Evolutionary conservation across 1,140 invertebrate genomes (phyloP), one percentile per base, ranked within the genome.

Genomic region (Sitodiplosis mosellana): DNA sequence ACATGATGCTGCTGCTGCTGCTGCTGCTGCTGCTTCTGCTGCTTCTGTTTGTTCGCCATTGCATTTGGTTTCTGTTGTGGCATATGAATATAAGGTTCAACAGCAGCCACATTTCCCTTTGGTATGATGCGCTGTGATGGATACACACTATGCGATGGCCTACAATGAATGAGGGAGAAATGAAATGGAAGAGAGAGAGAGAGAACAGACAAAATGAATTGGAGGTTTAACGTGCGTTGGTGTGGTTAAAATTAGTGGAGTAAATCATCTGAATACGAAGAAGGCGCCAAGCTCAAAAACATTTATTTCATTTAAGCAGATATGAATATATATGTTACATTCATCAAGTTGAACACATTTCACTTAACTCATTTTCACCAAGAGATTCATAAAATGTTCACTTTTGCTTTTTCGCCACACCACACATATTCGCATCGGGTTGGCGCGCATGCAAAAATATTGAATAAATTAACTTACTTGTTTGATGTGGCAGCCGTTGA

Each of bases 31-130:
- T 38, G 48, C 47, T 33, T 51, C 53, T 7, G 18, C 45, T 21
- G 19, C 15, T 43, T 43, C 14, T 15, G 14, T 18, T 43, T 18
- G 11, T 18, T 12, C 3, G n/a, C n/a, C 10, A 18, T 12, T 18
- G 2, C n/a, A 48, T 19, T 51, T 47, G 38, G 57, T 45, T 54
- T 48, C 17, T 61, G 59, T 18, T 80, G 78, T 8, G 83, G 83
- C 54, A 84, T 80, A 56, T 87, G 83, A 54, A 87, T 87, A 56
- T 88, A 89, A 1, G 88, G 88, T 58, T 91, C 88, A 2, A 92
- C 83, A 7, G 87, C 85, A 1, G 86, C 87, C 45, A 91, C 79
- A 60, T 87, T 87, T 18, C 79, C 78, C 55, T 75, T 59, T 38
- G 69, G 61, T 54, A 69, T 15, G 14, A 49, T 33, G 19, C 45